Conservation (phyloP, 2,113 vertebrate species). For the Grammomys surdaster region DNA sequence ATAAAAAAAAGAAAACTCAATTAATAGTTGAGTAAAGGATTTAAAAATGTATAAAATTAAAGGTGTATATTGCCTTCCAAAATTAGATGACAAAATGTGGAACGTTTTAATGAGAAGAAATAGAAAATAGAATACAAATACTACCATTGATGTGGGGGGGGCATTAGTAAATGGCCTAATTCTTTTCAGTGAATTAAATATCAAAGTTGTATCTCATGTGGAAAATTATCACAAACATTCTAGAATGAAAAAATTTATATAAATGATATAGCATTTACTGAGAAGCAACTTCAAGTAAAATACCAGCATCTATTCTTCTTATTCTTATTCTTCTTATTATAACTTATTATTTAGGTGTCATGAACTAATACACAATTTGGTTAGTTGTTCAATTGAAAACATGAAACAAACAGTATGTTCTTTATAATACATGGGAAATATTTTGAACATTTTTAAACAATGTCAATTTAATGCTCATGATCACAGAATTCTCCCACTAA, state of each 20-base stretch:
- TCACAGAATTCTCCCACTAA: neutral
- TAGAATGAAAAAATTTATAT: neutral
- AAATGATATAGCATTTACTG: neutral
- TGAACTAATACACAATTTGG: neutral
- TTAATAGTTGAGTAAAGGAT: neutral
- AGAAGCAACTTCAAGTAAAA: conserved; percentile 29
- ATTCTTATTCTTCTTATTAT: neutral
- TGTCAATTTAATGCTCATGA: neutral
- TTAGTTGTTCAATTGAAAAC: neutral
- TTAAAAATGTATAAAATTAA: neutral
- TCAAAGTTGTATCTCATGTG: neutral
- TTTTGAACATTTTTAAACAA: conserved; percentile 4
- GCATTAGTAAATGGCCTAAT: neutral
- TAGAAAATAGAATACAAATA: conserved; percentile 45
- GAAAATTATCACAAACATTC: conserved; percentile 22
- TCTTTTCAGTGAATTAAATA: conserved; percentile 36
- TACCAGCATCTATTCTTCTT: neutral
- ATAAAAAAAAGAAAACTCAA: conserved; percentile 11
- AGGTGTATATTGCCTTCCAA: neutral
- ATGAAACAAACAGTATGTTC: neutral
- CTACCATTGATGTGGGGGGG: neutral
- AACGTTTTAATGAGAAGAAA: neutral
- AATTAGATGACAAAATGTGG: neutral
- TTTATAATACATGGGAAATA: neutral
- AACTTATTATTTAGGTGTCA: neutral